These are phyloP conservation scores for Andrena marginata DNA, from an alignment of 2,888 invertebrate genomes.

Conservation along the genomic window DNA sequence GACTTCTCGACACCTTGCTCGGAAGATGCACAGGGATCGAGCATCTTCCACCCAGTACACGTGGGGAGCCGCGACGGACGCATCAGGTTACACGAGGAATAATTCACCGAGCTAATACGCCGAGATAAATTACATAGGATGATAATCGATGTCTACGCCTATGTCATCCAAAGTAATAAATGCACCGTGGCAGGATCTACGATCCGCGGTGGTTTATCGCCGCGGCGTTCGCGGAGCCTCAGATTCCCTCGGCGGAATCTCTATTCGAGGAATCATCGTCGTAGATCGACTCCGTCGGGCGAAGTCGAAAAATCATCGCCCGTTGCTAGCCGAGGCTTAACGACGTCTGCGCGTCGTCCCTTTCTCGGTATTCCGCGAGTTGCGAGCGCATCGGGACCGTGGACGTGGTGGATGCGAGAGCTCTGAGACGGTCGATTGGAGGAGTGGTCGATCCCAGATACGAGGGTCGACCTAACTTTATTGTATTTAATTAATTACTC, in stretches of 20 bases:
- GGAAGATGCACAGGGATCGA: slow-evolving; percentile 31
- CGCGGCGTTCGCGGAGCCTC: neutral
- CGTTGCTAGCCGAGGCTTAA: slow-evolving; percentile 31
- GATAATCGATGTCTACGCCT: slow-evolving; percentile 64
- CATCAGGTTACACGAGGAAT: slow-evolving; percentile 55
- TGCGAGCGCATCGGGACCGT: slow-evolving; percentile 65
- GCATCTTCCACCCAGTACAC: neutral
- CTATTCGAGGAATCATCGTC: slow-evolving; percentile 42
- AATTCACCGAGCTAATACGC: slow-evolving; percentile 50
- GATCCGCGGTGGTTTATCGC: slow-evolving; percentile 41
- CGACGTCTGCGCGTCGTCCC: slow-evolving; percentile 49
- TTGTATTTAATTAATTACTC: slow-evolving; percentile 82
- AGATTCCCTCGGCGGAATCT: slow-evolving; percentile 17
- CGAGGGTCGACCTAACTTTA: slow-evolving; percentile 80
- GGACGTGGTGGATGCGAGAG: slow-evolving; percentile 61
- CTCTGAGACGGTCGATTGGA: slow-evolving; percentile 69
- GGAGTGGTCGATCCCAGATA: slow-evolving; percentile 82
- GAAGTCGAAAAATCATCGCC: slow-evolving; percentile 56
- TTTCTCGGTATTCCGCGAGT: slow-evolving; percentile 66
- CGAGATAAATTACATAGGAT: slow-evolving; percentile 55
- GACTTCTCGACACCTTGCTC: slow-evolving; percentile 22
- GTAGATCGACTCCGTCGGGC: slow-evolving; percentile 30
- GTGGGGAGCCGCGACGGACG: slow-evolving; percentile 38
- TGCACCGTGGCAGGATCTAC: slow-evolving; percentile 47
- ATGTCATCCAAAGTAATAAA: slow-evolving; percentile 60